Conservation (phyloP, 2,113 vertebrate genomes). For the Odobenus rosmarus region DNA sequence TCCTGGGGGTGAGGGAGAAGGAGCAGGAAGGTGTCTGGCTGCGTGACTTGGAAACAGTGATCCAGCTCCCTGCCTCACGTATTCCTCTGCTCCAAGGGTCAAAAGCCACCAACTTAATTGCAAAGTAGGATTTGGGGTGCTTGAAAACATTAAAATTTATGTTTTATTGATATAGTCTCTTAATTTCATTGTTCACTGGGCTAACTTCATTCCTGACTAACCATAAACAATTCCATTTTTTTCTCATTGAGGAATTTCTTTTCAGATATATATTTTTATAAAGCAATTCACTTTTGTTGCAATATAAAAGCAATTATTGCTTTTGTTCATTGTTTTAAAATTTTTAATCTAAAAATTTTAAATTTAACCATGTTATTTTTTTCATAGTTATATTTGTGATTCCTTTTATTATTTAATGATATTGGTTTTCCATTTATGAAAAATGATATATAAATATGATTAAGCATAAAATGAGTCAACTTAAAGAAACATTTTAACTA, state of each 20-base stretch:
- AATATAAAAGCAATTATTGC: neutral
- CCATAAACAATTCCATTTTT: slow-evolving; percentile 19
- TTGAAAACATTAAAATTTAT: slow-evolving; percentile 22
- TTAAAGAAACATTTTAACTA: slow-evolving; percentile 22
- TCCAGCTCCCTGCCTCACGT: neutral
- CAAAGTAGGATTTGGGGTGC: neutral
- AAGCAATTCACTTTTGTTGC: neutral
- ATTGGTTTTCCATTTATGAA: neutral
- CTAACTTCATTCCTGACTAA: slow-evolving; percentile 11
- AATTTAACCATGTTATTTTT: neutral
- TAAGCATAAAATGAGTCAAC: neutral
- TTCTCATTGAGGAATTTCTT: slow-evolving; percentile 18
- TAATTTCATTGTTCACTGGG: neutral
- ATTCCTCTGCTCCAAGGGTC: neutral
- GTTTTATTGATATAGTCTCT: slow-evolving; percentile 19
- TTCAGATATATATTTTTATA: slow-evolving; percentile 6
- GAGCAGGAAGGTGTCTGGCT: neutral
- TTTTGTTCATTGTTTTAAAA: slow-evolving; percentile 37
- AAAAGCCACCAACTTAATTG: neutral
- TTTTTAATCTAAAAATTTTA: neutral
- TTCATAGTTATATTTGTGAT: neutral
- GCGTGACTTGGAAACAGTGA: neutral
- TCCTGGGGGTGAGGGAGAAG: neutral
- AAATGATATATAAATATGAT: neutral
- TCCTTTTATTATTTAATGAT: neutral